Base-by-base conservation (phyloP, 1,140 invertebrate genomes). In the Coboldia fuscipes region DNA sequence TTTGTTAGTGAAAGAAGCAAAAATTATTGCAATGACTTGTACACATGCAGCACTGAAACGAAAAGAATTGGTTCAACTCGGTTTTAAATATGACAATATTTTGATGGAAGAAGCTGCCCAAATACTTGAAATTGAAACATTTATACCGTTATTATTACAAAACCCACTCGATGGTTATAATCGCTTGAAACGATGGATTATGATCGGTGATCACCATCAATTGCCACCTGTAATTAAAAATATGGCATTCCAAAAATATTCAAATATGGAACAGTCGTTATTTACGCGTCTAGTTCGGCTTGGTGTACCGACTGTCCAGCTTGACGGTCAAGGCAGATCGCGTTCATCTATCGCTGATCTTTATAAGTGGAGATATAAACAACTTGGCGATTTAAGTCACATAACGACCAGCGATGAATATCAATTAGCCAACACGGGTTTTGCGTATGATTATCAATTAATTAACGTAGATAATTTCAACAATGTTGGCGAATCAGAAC, bases 1-100 rank as follows among this genome's bases (percentile, higher is more conserved):
- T 57, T 61, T 99, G 12, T 57, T 98, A 2, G 90, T 98, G 0
- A 97, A 97, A 55, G 96, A 99, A 59, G 94, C 94, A 0, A 98
- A 97, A 62, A 96, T 99, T 18, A 98, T 99, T 44, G 96, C 96
- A 3, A 99, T 99, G 96, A 99, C 96, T 2, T 99, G 96, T 65
- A 99, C 96, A 0, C 96, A 99, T 58, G 94, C 96, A 12, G 96
- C 94, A 1, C 62, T 99, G 0, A 97, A 97, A 53, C 66, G 96
- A 23, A 77, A 86, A 36, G 96, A 99, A 55, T 63, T 99, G 1
- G 93, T 98, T 0, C 82, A 94, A 47, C 72, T 94, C 46, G 88
- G 78, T 36, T 94, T 92, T 49, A 89, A 93, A 53, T 98, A 97
- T 58, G 94, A 98, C 53, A 98, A 97, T 53, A 97, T 97, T 35